These are phyloP conservation scores for Trilocha varians DNA, from an alignment of 2,888 invertebrate species.

Conservation along the genomic window DNA sequence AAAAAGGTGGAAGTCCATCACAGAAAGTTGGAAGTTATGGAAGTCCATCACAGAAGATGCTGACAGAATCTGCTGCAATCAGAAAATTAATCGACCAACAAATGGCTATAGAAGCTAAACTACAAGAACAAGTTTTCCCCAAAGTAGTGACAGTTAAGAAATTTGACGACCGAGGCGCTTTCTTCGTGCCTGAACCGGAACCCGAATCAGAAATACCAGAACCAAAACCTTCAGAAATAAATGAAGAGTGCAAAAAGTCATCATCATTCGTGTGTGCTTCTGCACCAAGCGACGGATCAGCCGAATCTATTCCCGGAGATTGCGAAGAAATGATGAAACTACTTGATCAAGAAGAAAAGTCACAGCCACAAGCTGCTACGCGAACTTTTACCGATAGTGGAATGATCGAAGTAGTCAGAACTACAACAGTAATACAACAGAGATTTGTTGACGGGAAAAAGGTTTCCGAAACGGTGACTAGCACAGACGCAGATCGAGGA, in stretches of 20 bases:
- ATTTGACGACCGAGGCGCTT: conserved; percentile 62
- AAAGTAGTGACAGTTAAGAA: conserved; percentile 64
- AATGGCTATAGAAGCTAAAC: conserved; percentile 57
- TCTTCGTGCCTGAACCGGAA: conserved; percentile 56
- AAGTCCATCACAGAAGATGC: conserved; percentile 59
- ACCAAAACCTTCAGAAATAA: conserved; percentile 31
- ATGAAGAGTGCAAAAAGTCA: conserved; percentile 56
- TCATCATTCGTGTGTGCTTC: conserved; percentile 61
- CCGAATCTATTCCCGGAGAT: conserved; percentile 71
- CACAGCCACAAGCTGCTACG: conserved; percentile 31
- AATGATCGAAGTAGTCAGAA: conserved; percentile 55
- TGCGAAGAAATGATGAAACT: conserved; percentile 75
- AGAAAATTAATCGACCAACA: conserved; percentile 66
- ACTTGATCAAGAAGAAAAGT: conserved; percentile 66
- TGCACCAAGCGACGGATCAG: conserved; percentile 64
- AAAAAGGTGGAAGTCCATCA: conserved; percentile 63
- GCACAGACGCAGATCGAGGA: conserved; percentile 38
- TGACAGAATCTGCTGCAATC: conserved; percentile 63
- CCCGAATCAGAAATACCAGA: conserved; percentile 33
- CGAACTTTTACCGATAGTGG: conserved; percentile 44
- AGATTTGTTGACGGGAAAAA: conserved; percentile 64
- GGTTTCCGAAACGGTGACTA: conserved; percentile 57
- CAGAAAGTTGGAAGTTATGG: conserved; percentile 61
- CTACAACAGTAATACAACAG: conserved; percentile 62
- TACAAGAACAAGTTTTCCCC: conserved; percentile 48